Evolutionary conservation across 1,140 invertebrate genomes (phyloP).

Genomic region (Colletes latitarsis): DNA sequence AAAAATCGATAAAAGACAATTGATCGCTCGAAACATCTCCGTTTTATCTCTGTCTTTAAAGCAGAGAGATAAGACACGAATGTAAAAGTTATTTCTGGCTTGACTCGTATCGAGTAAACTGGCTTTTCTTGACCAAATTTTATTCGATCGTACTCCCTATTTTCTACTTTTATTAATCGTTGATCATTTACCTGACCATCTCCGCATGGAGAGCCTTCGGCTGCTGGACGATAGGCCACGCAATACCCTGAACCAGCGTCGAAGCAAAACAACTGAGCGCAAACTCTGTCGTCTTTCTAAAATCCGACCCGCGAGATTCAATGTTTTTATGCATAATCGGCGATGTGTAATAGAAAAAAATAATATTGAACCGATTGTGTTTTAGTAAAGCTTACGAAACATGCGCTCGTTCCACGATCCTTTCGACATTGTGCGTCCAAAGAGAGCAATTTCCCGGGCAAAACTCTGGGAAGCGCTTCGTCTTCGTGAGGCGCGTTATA

Average conservation of each 20-base stretch:
- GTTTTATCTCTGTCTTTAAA: too few relatives aligned
- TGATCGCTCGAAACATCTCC: too few relatives aligned
- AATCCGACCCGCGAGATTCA: background rate
- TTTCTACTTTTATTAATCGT: background rate
- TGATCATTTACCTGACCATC: conserved; percentile 90
- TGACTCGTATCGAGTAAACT: too few relatives aligned
- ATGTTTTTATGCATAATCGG: too few relatives aligned
- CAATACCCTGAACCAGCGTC: conserved; percentile 96
- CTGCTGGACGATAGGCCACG: conserved; percentile 96
- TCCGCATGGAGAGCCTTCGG: conserved; percentile 95
- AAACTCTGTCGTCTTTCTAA: conserved; percentile 96
- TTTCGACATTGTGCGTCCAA: conserved; percentile 96
- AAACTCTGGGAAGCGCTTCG: conserved; percentile 91
- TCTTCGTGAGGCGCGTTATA: conserved; percentile 97
- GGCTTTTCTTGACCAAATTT: too few relatives aligned
- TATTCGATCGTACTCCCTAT: too few relatives aligned
- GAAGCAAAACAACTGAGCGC: conserved; percentile 97
- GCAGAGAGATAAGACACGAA: too few relatives aligned
- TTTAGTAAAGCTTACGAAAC: conserved; percentile 85
- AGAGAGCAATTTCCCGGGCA: conserved; percentile 94
- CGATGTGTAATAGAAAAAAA: too few relatives aligned
- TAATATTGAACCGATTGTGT: background rate
- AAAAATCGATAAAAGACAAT: too few relatives aligned
- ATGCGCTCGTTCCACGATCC: conserved; percentile 95
- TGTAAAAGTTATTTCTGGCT: too few relatives aligned